Conservation (phyloP, 2,113 vertebrate species). For the Chloroceryle aenea region DNA sequence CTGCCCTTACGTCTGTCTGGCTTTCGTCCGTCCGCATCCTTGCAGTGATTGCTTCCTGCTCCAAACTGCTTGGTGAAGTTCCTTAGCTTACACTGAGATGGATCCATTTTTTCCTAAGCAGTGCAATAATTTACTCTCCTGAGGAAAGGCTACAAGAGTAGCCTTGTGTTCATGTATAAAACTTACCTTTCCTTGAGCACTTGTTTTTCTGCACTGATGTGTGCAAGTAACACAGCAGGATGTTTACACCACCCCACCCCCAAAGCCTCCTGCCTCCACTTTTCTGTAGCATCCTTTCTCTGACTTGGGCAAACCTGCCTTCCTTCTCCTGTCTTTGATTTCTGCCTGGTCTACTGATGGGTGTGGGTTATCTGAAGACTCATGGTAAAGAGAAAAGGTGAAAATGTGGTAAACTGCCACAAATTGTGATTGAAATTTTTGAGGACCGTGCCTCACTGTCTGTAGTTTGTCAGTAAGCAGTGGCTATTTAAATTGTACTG, state of each 20-base stretch:
- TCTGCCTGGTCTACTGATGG: neutral
- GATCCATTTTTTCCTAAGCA: neutral
- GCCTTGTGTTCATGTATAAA: neutral
- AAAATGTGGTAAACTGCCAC: neutral
- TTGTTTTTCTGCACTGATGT: neutral
- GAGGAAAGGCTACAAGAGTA: neutral
- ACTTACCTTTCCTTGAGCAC: neutral
- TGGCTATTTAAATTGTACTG: neutral
- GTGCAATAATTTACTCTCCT: neutral
- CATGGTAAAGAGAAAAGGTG: neutral
- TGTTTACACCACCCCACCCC: fast-evolving
- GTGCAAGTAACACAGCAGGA: neutral
- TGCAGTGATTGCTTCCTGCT: neutral
- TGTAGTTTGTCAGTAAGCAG: neutral
- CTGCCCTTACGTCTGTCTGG: neutral
- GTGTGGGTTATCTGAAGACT: neutral
- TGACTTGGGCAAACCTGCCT: neutral
- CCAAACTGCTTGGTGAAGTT: neutral
- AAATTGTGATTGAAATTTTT: neutral
- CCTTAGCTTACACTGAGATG: neutral
- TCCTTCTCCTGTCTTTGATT: neutral
- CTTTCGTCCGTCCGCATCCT: fast-evolving
- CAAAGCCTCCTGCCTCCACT: neutral
- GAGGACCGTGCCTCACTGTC: neutral
- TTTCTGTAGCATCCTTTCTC: neutral